Percentiles rank a stretch among this genome's conserved stretches.
Conservation (phyloP, 2,888 invertebrate genomes). For the Eupithecia dodoneata region DNA sequence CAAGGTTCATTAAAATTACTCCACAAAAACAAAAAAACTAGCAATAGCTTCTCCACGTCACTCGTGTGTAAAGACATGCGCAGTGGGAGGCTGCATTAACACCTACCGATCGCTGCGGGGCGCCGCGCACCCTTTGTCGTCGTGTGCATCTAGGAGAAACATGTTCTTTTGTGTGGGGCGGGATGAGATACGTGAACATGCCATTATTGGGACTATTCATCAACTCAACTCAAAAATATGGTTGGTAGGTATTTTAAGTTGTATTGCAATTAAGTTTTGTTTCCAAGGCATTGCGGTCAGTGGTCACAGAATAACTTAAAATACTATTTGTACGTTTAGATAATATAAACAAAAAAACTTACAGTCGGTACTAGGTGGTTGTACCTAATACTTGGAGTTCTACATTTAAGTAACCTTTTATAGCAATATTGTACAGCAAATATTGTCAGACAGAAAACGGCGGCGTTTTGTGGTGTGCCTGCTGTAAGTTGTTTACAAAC, state of each 20-base stretch:
- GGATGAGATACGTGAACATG: neutral
- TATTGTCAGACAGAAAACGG: neutral
- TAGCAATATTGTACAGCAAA: neutral
- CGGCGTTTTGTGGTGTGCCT: neutral
- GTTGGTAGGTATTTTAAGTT: too few relatives aligned
- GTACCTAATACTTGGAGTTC: neutral
- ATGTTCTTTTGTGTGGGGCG: conserved; percentile 8
- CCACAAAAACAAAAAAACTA: conserved; percentile 5
- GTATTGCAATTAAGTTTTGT: neutral
- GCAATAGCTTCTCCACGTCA: conserved; percentile 9
- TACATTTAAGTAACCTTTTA: neutral
- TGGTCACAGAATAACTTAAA: neutral
- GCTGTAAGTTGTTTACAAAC: neutral
- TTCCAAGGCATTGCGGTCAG: neutral
- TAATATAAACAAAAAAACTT: too few relatives aligned
- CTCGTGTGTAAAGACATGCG: conserved; percentile 14
- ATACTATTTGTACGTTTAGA: neutral
- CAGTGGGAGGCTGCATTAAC: conserved; percentile 66
- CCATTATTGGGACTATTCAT: neutral
- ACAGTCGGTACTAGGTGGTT: neutral
- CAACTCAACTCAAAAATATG: neutral
- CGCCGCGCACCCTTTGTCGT: conserved; percentile 35
- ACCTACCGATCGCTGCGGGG: conserved; percentile 63
- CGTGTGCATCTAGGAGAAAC: conserved; percentile 7
- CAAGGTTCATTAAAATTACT: neutral